A percentile compares a stretch with the other conserved stretches of the same genome.
Conservation (phyloP, 2,888 invertebrate species). For the Sphaerophoria rueppellii region DNA sequence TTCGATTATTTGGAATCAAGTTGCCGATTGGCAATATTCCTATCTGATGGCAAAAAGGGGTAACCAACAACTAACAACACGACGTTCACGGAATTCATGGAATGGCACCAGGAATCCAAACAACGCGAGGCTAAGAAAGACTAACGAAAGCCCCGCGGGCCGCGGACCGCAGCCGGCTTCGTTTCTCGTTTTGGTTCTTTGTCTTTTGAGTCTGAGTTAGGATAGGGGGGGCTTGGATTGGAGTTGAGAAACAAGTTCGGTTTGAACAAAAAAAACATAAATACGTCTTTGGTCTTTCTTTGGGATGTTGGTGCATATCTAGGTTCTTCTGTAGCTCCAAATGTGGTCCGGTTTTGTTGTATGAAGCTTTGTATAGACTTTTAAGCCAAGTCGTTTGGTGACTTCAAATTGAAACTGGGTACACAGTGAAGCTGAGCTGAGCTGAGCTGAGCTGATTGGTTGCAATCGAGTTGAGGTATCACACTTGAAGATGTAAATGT, state of each 20-base stretch:
- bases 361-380: conserved; percentile 50
- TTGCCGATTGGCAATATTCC: conserved; percentile 20
- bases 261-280: conserved; percentile 14
- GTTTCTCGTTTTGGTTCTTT: conserved; percentile 34
- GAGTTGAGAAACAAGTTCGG: conserved; percentile 44
- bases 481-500: conserved; percentile 1
- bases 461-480: conserved; percentile 15
- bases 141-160: conserved; percentile 38
- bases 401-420: conserved; percentile 35
- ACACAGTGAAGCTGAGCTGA: conserved; percentile 4
- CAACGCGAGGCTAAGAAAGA: conserved; percentile 86
- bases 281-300: conserved; percentile 41
- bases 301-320: conserved; percentile 31
- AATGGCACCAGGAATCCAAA: conserved; percentile 99
- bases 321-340: neutral
- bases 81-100: conserved; percentile 90
- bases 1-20: conserved; percentile 18
- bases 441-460: conserved; percentile 52
- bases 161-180: conserved; percentile 40
- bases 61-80: conserved; percentile 42
- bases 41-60: conserved; percentile 63
- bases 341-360: conserved; percentile 53
- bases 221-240: conserved; percentile 3
- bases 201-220: conserved; percentile 11
- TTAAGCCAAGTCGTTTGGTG: conserved; percentile 57